These are phyloP conservation scores for Sander lucioperca DNA, from an alignment of 2,113 vertebrate genomes.

Conservation along the genomic window DNA sequence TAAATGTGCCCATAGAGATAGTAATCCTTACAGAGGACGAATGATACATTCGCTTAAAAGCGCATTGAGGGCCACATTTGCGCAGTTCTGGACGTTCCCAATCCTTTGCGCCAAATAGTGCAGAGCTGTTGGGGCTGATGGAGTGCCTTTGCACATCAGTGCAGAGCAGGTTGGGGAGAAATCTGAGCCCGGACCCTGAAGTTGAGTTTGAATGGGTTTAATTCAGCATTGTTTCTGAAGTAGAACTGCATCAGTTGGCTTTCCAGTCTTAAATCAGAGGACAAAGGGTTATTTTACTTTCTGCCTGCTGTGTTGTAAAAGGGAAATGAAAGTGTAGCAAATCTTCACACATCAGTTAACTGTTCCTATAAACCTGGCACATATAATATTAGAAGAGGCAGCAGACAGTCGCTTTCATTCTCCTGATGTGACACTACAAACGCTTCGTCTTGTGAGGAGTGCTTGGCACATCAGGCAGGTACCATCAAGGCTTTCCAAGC, in stretches of 20 bases:
- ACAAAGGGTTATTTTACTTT: neutral
- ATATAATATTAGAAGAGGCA: slow-evolving; percentile 26
- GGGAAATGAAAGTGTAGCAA: slow-evolving; percentile 1
- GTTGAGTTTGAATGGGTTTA: slow-evolving; percentile 24
- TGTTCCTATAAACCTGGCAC: slow-evolving; percentile 1
- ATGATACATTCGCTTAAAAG: neutral
- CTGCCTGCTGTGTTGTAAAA: neutral
- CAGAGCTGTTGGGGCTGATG: neutral
- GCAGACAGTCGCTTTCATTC: slow-evolving; percentile 31
- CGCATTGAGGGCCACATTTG: slow-evolving; percentile 39
- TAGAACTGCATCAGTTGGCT: neutral
- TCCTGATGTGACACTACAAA: slow-evolving; percentile 39
- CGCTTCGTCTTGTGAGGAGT: slow-evolving; percentile 14
- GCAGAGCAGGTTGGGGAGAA: neutral
- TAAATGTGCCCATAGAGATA: slow-evolving; percentile 10
- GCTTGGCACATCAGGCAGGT: slow-evolving; percentile 46
- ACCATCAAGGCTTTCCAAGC: slow-evolving; percentile 42
- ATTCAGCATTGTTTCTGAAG: neutral
- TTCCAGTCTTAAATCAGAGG: neutral
- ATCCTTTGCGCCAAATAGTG: slow-evolving; percentile 61
- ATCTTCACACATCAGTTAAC: slow-evolving; percentile 17
- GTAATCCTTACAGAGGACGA: slow-evolving; percentile 17
- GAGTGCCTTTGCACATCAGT: slow-evolving; percentile 34
- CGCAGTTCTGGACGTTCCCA: slow-evolving; percentile 46
- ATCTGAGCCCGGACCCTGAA: neutral